These are phyloP conservation scores for Andrena camellia DNA, from an alignment of 2,888 invertebrate species.

Conservation along the genomic window DNA sequence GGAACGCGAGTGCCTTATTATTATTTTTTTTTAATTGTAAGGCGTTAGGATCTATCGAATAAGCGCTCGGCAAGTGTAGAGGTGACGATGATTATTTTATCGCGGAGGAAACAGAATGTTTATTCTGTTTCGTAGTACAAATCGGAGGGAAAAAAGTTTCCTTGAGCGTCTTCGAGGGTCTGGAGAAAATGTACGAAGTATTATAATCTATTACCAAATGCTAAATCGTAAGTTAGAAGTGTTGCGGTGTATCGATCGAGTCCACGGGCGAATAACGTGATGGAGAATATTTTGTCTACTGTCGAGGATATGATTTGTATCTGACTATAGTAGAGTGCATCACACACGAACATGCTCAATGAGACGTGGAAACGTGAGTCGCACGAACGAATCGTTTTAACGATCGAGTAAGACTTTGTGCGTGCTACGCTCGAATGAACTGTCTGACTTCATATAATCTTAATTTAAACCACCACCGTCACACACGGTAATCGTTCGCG, in stretches of 20 bases:
- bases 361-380: slow-evolving; percentile 24
- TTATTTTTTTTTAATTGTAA: slow-evolving; percentile 28
- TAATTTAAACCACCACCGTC: slow-evolving; percentile 16
- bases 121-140: slow-evolving; percentile 49
- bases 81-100: slow-evolving; percentile 16
- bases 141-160: slow-evolving; percentile 13
- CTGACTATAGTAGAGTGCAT: slow-evolving; percentile 17
- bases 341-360: slow-evolving; percentile 38
- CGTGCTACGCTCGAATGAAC: background rate
- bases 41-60: slow-evolving; percentile 44
- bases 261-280: slow-evolving; percentile 6
- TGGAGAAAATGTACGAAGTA: slow-evolving; percentile 38
- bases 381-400: slow-evolving; percentile 11
- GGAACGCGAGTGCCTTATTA: slow-evolving; percentile 42
- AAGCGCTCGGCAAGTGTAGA: slow-evolving; percentile 13
- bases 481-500: background rate
- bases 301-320: slow-evolving; percentile 23
- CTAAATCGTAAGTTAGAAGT: slow-evolving; percentile 41
- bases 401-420: slow-evolving; percentile 20
- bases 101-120: slow-evolving; percentile 5
- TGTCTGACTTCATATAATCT: slow-evolving; percentile 42
- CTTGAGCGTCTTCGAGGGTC: slow-evolving; percentile 10
- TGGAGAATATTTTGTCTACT: slow-evolving; percentile 17
- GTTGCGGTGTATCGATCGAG: slow-evolving; percentile 11
- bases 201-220: slow-evolving; percentile 54